Evolutionary conservation across 2,888 invertebrate species (phyloP), one percentile per base, ranked within the genome.

Genomic region (Harpalus rufipes): DNA sequence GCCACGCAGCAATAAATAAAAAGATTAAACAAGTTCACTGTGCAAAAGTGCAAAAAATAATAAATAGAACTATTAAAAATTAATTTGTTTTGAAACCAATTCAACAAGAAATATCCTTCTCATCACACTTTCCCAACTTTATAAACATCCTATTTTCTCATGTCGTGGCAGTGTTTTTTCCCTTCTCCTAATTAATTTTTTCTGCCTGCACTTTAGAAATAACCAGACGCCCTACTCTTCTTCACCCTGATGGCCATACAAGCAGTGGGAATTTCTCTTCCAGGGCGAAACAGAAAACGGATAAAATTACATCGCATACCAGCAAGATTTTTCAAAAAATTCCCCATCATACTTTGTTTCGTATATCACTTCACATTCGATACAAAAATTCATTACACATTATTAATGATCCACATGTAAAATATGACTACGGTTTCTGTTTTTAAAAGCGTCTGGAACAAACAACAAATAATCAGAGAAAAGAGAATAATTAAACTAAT

Each of bases 311-410:
- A 18, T 63, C 63, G 16, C 8, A n/a, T n/a, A 3, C 18, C 59
- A 63, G 12, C 63, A 63, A 59, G 63, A 10, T 63, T 63, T 63
- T 63, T 25, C 16, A 59, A 63, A 25, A 25, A 10, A 25, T 63
- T 63, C 12, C 12, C 25, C 4, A 59, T 18, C 14, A 59, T 59
- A 59, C 18, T 18, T 12, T 63, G 25, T 63, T 63, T 63, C 25
- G 63, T 18, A 12, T 21, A 61, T 21, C 63, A 51, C 6, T 6
- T 32, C 32, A 32, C 32, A 51, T 12, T 0, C 10, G 25, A 21
- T 63, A 18, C 10, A 21, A 25, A 63, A 63, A 63, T 63, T 63
- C 18, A 63, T 63, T 63, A 63, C 25, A 63, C 63, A 63, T 63
- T 63, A 63, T 63, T 63, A 63, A 63, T 63, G 63, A 12, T 63